These are phyloP conservation scores for Xanthorhoe spadicearia DNA, from an alignment of 2,888 invertebrate genomes.

Conservation along the genomic window DNA sequence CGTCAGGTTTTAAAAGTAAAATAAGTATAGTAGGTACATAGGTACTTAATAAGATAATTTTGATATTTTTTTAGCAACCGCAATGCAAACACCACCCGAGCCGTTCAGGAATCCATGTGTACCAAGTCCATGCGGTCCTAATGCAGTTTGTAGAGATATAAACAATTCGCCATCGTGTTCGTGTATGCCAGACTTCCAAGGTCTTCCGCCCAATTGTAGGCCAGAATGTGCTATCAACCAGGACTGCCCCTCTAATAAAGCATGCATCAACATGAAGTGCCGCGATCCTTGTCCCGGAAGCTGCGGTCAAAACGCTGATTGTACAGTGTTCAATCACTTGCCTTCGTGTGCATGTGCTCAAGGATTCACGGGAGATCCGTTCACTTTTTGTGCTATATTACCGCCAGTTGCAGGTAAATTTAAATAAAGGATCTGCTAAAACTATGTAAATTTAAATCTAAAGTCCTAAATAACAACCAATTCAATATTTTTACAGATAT, in stretches of 20 bases:
- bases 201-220: constrained; percentile 89
- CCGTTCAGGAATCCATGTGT: constrained; percentile 86
- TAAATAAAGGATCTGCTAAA: background rate
- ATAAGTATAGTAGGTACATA: too few species aligned
- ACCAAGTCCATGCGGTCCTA: constrained; percentile 89
- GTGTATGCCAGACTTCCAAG: constrained; percentile 87
- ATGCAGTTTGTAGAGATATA: constrained; percentile 86
- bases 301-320: constrained; percentile 87
- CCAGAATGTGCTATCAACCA: constrained; percentile 90
- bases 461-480: background rate
- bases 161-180: constrained; percentile 87
- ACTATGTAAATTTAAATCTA: background rate
- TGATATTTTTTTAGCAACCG: constrained; percentile 55
- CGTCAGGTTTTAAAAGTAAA: background rate
- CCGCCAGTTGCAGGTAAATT: constrained; percentile 74
- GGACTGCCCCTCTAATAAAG: constrained; percentile 88
- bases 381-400: constrained; percentile 85
- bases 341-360: constrained; percentile 88
- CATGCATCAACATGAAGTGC: constrained; percentile 90
- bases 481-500: constrained; percentile 64
- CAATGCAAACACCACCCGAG: constrained; percentile 56
- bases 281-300: constrained; percentile 90
- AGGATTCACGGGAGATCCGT: constrained; percentile 92
- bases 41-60: background rate
- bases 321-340: constrained; percentile 88